Conservation (phyloP, 2,113 vertebrate species). For the Protobothrops flavoviridis region DNA sequence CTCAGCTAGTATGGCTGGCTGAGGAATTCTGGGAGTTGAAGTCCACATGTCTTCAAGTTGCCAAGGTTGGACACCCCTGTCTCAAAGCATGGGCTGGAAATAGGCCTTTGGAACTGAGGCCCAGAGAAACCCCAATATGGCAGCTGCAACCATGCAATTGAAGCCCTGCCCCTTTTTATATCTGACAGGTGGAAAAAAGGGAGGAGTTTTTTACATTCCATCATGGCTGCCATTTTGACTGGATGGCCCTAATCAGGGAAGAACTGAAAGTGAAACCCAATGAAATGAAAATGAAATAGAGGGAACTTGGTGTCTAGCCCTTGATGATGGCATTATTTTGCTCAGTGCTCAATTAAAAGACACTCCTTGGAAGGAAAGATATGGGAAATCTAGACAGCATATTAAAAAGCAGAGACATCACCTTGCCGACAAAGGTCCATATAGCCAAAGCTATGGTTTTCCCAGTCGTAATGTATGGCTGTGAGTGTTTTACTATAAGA, state of each 20-base stretch:
- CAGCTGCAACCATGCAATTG: not conserved
- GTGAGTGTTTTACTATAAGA: not conserved
- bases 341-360: too few species aligned
- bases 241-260: not conserved
- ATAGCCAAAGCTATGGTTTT: not conserved
- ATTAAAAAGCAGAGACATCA: not conserved
- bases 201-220: not conserved
- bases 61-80: not conserved
- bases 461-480: not conserved
- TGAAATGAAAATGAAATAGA: constrained; percentile 32
- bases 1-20: not conserved
- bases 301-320: not conserved
- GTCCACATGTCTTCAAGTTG: not conserved
- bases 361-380: not conserved
- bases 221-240: not conserved
- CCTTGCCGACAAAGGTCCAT: not conserved
- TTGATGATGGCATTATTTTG: not conserved
- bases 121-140: not conserved
- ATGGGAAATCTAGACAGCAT: not conserved
- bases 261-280: not conserved
- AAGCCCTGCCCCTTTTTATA: not conserved
- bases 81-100: not conserved
- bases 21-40: not conserved
- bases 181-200: not conserved
- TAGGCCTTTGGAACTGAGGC: not conserved